Evolutionary conservation across 2,113 vertebrate species (phyloP).

Genomic region (Pseudorasbora parva): DNA sequence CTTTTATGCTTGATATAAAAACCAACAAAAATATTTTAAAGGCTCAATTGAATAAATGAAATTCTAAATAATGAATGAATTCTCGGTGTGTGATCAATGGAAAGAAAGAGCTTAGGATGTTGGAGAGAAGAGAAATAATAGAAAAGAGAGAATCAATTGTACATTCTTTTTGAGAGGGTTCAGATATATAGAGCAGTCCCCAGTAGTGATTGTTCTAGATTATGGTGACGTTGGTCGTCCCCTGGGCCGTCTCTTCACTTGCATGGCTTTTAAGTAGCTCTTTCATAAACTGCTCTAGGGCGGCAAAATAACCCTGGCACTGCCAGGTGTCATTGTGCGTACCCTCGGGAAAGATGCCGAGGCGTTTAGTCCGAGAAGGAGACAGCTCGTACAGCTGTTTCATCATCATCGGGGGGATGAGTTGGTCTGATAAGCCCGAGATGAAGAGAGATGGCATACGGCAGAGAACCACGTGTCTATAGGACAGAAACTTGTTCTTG

Average conservation of each 20-base stretch:
- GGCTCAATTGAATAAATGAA: conserved; percentile 13
- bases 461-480: conserved; percentile 90
- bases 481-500: conserved; percentile 96
- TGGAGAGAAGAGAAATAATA: conserved; percentile 48
- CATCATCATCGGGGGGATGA: conserved; percentile 99
- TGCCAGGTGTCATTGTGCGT: conserved; percentile 99
- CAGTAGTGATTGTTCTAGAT: conserved; percentile 74
- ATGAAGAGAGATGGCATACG: conserved; percentile 98
- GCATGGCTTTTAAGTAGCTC: conserved; percentile 93
- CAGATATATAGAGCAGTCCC: conserved; percentile 17
- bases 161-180: conserved; percentile 47
- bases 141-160: conserved; percentile 34
- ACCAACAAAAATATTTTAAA: not conserved
- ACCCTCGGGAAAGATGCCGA: conserved; percentile 96
- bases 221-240: conserved; percentile 91
- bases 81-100: conserved; percentile 2
- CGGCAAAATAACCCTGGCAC: conserved; percentile 96
- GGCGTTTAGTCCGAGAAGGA: conserved; percentile 95
- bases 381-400: conserved; percentile 98
- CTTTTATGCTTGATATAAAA: not conserved
- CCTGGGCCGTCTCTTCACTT: conserved; percentile 87
- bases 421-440: conserved; percentile 95
- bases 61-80: not conserved
- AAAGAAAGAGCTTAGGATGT: conserved; percentile 17
- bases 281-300: conserved; percentile 96